Conservation (phyloP, 2,888 invertebrate species). For the Xanthorhoe designata region DNA sequence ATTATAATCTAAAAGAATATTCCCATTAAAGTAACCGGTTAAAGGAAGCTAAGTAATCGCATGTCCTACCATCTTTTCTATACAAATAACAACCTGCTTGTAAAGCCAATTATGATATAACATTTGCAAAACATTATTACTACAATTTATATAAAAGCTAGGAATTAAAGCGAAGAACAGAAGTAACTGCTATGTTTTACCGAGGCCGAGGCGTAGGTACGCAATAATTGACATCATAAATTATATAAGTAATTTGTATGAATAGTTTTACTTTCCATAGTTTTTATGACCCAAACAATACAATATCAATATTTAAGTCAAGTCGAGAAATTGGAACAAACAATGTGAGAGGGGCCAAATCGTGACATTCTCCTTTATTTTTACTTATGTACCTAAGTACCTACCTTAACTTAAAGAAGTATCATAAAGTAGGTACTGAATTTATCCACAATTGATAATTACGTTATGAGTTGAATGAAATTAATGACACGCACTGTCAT, state of each 20-base stretch:
- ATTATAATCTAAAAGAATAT: constrained; percentile 19
- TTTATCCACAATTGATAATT: too few relatives aligned
- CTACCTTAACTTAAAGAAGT: too few relatives aligned
- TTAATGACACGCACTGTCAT: too few relatives aligned
- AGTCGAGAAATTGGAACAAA: too few relatives aligned
- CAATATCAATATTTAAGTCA: neutral
- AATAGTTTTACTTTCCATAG: neutral
- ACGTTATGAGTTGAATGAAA: too few relatives aligned
- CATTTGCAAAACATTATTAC: constrained; percentile 13
- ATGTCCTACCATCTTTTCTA: constrained; percentile 18
- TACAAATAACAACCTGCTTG: constrained; percentile 24
- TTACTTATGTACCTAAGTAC: neutral
- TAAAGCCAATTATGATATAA: constrained; percentile 25
- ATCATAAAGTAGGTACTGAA: too few relatives aligned
- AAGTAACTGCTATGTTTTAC: constrained; percentile 8
- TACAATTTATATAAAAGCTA: constrained; percentile 24
- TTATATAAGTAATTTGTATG: neutral
- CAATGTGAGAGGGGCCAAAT: neutral
- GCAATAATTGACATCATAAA: neutral
- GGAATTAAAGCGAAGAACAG: constrained; percentile 22
- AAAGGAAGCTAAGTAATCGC: constrained; percentile 14
- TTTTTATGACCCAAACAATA: neutral
- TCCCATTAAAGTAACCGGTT: constrained; percentile 17
- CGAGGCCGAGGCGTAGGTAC: neutral
- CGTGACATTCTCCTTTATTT: neutral